Percentiles rank a stretch among this genome's conserved stretches.
These are phyloP conservation scores for Aeoliscus strigatus DNA, from an alignment of 2,797 vertebrate species.

Conservation along the genomic window DNA sequence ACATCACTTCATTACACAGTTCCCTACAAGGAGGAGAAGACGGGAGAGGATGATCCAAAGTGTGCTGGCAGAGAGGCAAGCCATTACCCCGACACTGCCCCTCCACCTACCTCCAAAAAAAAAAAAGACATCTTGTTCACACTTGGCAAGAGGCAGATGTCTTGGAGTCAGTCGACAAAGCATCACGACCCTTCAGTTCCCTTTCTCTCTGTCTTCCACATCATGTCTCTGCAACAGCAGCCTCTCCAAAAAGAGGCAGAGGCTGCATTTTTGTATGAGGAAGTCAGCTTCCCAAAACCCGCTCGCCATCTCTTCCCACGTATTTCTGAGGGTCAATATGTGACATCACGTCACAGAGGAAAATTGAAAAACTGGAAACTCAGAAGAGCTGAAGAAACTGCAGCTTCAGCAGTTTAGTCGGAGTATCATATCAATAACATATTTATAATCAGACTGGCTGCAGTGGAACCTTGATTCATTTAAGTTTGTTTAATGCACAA, in stretches of 20 bases:
- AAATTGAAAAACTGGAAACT: conserved; percentile 9
- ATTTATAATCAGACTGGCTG: too few relatives aligned
- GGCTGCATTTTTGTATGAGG: conserved; percentile 6
- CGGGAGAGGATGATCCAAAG: conserved; percentile 44
- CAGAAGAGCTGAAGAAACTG: conserved; percentile 6
- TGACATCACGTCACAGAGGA: neutral
- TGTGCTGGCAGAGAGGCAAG: conserved; percentile 38
- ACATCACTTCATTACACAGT: conserved; percentile 63
- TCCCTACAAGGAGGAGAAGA: conserved; percentile 59
- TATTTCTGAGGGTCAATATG: conserved; percentile 10
- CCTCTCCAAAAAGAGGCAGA: too few relatives aligned
- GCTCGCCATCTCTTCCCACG: conserved; percentile 1
- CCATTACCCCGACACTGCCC: conserved; percentile 55
- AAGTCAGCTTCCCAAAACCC: conserved; percentile 9
- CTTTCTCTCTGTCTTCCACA: conserved; percentile 11
- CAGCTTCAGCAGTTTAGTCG: conserved; percentile 21
- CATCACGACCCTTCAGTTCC: conserved; percentile 21
- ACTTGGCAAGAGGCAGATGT: conserved; percentile 55
- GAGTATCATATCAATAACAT: conserved; percentile 18
- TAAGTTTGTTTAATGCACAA: too few relatives aligned
- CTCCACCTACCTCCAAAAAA: too few relatives aligned
- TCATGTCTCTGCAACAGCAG: conserved; percentile 6
- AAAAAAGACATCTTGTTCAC: conserved; percentile 61
- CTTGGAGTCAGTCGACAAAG: conserved; percentile 33
- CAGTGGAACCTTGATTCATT: too few relatives aligned